A percentile compares a stretch with the other conserved stretches of the same genome.
These are phyloP conservation scores for Scolopax mira DNA, from an alignment of 2,113 vertebrate genomes.

Conservation along the genomic window DNA sequence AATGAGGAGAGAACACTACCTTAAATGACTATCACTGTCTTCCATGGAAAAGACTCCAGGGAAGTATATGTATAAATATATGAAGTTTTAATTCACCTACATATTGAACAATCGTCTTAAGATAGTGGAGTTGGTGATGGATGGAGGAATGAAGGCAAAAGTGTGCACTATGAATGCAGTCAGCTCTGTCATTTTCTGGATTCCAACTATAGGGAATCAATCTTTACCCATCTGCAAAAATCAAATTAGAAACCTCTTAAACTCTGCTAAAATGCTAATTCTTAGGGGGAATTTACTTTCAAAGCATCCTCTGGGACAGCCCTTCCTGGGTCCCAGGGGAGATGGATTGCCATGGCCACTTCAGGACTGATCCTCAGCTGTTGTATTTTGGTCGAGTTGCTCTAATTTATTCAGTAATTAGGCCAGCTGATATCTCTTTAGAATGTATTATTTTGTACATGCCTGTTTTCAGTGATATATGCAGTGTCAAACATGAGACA, in stretches of 20 bases:
- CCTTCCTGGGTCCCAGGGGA: neutral
- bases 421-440: neutral
- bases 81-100: neutral
- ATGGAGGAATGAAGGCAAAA: neutral
- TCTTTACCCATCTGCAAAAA: neutral
- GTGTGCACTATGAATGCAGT: fast-evolving
- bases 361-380: neutral
- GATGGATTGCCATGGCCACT: neutral
- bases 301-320: neutral
- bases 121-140: neutral
- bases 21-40: neutral
- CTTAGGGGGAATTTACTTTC: neutral
- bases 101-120: neutral
- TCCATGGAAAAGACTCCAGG: neutral
- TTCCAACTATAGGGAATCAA: neutral
- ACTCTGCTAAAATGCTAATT: neutral
- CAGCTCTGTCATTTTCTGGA: neutral
- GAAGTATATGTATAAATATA: neutral
- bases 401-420: neutral
- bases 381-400: neutral
- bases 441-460: neutral
- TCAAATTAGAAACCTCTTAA: neutral
- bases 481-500: neutral
- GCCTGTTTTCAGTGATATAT: neutral
- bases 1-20: neutral